Percentiles rank a stretch among this genome's conserved stretches.
phyloP scores from a whole-genome alignment of 2,888 invertebrate species.

The Leucophenga maculata region DNA sequence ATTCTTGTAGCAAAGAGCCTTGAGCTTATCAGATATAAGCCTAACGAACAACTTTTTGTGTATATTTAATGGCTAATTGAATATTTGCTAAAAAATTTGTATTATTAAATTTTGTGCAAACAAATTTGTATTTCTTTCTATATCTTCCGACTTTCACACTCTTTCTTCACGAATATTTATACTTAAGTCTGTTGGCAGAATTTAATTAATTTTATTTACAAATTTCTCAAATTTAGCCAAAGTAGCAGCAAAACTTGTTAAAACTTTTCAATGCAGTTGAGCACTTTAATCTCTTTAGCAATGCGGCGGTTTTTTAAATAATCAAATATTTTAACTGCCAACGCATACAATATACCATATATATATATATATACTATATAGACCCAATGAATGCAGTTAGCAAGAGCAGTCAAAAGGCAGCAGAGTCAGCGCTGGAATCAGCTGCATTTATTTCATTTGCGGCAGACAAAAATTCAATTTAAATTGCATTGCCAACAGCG shows the following conservation, averaged over 20 bases:
- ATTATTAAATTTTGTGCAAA: no score
- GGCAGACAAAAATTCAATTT: conserved; percentile 26
- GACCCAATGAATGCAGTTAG: background rate
- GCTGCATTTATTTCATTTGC: conserved; percentile 21
- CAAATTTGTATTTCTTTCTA: no score
- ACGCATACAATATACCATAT: no score
- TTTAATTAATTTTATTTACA: conserved; percentile 14
- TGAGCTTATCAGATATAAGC: no score
- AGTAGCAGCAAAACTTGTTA: conserved; percentile 1
- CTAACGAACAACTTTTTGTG: no score
- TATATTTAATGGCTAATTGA: no score
- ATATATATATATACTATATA: background rate
- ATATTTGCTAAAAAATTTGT: no score
- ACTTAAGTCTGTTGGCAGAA: background rate
- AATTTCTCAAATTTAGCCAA: background rate
- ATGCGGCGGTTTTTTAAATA: conserved; percentile 5
- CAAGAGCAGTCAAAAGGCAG: conserved; percentile 14
- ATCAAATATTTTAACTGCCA: background rate
- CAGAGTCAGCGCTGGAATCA: background rate
- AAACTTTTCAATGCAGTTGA: conserved; percentile 24
- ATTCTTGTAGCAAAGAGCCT: no score
- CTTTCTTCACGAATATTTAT: no score
- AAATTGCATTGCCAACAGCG: conserved; percentile 22
- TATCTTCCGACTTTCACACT: no score
- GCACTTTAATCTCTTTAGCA: conserved; percentile 5